phyloP scores from a whole-genome alignment of 2,888 invertebrate genomes.

The Anodontia alba region DNA sequence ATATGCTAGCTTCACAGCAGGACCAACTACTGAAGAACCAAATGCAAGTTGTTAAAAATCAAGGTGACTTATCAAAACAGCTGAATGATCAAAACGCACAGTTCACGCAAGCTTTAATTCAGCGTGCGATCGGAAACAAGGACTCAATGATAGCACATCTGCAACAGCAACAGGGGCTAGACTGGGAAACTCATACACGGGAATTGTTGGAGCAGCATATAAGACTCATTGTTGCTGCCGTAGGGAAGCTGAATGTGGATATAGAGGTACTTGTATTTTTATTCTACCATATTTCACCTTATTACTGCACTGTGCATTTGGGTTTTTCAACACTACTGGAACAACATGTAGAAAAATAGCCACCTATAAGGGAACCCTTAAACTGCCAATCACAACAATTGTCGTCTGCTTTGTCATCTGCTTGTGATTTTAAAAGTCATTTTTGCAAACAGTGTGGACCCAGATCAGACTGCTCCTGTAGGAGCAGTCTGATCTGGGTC shows the following conservation, averaged over 20 bases:
- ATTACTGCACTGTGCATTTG: too few species aligned
- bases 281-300: background rate
- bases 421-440: too few species aligned
- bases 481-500: too few species aligned
- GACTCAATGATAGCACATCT: constrained; percentile 54
- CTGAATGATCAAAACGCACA: constrained; percentile 48
- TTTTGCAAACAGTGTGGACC: too few species aligned
- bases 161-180: constrained; percentile 34
- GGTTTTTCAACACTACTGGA: too few species aligned
- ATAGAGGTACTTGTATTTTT: constrained; percentile 79
- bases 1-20: constrained; percentile 36
- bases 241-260: constrained; percentile 80
- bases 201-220: constrained; percentile 83
- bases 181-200: constrained; percentile 78
- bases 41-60: constrained; percentile 68
- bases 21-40: constrained; percentile 79
- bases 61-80: constrained; percentile 51
- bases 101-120: constrained; percentile 46
- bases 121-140: constrained; percentile 62
- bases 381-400: too few species aligned
- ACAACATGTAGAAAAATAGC: background rate
- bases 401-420: too few species aligned
- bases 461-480: too few species aligned
- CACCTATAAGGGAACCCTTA: background rate
- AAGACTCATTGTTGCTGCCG: constrained; percentile 81